phyloP scores from a whole-genome alignment of 2,797 vertebrate species.

The Takifugu rubripes region DNA sequence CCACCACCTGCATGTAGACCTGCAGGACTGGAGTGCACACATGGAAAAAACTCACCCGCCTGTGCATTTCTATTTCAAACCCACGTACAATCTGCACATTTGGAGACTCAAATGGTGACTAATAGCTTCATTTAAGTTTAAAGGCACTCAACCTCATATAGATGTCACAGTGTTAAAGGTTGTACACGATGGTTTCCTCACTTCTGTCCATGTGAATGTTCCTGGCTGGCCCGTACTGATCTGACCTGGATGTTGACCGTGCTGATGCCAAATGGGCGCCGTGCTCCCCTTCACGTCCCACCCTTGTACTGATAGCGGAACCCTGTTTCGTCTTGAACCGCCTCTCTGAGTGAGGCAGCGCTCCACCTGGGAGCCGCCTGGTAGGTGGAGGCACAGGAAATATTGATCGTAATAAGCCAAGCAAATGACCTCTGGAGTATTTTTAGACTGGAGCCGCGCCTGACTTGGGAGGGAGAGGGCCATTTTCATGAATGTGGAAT shows the following conservation, averaged over 20 bases:
- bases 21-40: slow-evolving; percentile 7
- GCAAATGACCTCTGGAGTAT: slow-evolving; percentile 75
- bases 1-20: slow-evolving; percentile 43
- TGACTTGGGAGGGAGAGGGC: slow-evolving; percentile 55
- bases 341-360: slow-evolving; percentile 10
- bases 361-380: slow-evolving; percentile 43
- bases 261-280: slow-evolving; percentile 21
- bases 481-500: slow-evolving; percentile 73
- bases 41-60: slow-evolving; percentile 4
- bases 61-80: slow-evolving; percentile 19
- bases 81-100: not conserved
- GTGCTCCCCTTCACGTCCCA: slow-evolving; percentile 17
- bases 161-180: too few species aligned
- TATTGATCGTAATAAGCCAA: slow-evolving; percentile 74
- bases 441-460: slow-evolving; percentile 70
- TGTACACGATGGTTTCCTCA: too few species aligned
- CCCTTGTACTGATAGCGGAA: not conserved
- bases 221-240: not conserved
- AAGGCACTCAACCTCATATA: too few species aligned
- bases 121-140: too few species aligned
- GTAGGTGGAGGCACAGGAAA: slow-evolving; percentile 17
- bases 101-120: too few species aligned
- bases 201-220: too few species aligned
- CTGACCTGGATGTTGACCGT: slow-evolving; percentile 22
- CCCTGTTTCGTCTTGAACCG: not conserved